Evolutionary conservation across 2,113 vertebrate species (phyloP), one percentile per base, ranked within the genome.

Genomic region (Petrocephalus zakoni): DNA sequence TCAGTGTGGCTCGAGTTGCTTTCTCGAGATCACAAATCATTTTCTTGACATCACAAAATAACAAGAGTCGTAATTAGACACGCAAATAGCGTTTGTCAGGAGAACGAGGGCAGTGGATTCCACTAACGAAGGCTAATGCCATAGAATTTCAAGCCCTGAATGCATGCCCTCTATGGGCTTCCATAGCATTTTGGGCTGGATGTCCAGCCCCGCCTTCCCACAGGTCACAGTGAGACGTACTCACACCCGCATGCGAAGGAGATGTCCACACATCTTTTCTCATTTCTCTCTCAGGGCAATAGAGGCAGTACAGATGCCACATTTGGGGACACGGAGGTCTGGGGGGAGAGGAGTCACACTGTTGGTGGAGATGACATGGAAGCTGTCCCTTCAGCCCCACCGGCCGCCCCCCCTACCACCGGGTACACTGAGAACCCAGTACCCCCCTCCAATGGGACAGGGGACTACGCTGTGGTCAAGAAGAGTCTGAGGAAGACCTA

Each of bases 401-500:
- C 19, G 5, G 8, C 1, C 10, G 5, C 37, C 0, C 37, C 53
- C 22, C 29, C 88, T 0, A 8, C 83, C 47, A 52, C 37, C 2
- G 2, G 25, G 9, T 15, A n/a, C 21, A 10, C 11, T 47, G 75
- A 46, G 22, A 10, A n/a, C 82, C 11, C 49, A 53, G 75, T 15
- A 22, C 17, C 37, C 17, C 52, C 37, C 1, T 22, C 53, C 88
- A 21, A 21, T 0, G 89, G 86, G 15, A 46, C 84, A 10, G 78
- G 86, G 2, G 89, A 93, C 90, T 93, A 93, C 25, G 92, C 92
- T 9, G 91, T 90, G 58, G 92, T 93, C 9, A 92, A 86, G 61
- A 93, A 93, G 51, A 46, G 11, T 1, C 75, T 92, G 61, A 91
- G 19, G 86, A 92, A 92, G 87, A 88, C 90, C 5, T 17, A 15